phyloP scores from a whole-genome alignment of 1,140 invertebrate species.

The Helicoverpa armigera region DNA sequence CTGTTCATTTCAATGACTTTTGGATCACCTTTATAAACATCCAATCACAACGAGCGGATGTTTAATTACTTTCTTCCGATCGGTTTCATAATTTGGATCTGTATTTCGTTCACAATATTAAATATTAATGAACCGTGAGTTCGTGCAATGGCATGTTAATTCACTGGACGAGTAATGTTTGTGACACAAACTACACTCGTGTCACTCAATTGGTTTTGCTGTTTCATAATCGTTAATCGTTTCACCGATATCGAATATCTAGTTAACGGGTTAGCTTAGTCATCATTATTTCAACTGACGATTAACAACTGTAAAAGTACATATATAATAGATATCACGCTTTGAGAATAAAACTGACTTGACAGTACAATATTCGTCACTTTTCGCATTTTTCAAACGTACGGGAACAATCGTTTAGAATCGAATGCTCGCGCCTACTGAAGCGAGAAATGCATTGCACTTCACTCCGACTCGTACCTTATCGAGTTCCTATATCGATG shows the following conservation, averaged over 20 bases:
- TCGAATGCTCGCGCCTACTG: background rate
- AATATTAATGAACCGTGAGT: slow-evolving; percentile 19
- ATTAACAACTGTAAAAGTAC: too few species aligned
- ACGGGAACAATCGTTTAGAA: slow-evolving; percentile 1
- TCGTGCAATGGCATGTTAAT: slow-evolving; percentile 15
- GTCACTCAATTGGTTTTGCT: background rate
- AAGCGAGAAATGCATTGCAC: slow-evolving; percentile 27
- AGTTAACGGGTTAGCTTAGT: background rate
- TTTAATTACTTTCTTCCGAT: background rate
- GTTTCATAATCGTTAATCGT: slow-evolving; percentile 11
- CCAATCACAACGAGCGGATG: background rate
- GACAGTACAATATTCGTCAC: too few species aligned
- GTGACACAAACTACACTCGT: slow-evolving; percentile 14
- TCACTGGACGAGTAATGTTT: slow-evolving; percentile 26
- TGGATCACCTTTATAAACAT: background rate
- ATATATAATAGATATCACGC: too few species aligned
- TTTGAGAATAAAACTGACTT: too few species aligned
- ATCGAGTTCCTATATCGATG: background rate
- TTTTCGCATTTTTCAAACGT: too few species aligned
- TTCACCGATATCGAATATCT: background rate
- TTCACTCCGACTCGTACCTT: slow-evolving; percentile 1
- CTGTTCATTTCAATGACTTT: background rate
- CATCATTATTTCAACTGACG: too few species aligned
- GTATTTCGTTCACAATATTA: slow-evolving; percentile 5
- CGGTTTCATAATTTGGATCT: slow-evolving; percentile 2